Percentiles rank a stretch among this genome's conserved stretches.
phyloP scores from a whole-genome alignment of 2,888 invertebrate genomes.

The Papilio protenor region DNA sequence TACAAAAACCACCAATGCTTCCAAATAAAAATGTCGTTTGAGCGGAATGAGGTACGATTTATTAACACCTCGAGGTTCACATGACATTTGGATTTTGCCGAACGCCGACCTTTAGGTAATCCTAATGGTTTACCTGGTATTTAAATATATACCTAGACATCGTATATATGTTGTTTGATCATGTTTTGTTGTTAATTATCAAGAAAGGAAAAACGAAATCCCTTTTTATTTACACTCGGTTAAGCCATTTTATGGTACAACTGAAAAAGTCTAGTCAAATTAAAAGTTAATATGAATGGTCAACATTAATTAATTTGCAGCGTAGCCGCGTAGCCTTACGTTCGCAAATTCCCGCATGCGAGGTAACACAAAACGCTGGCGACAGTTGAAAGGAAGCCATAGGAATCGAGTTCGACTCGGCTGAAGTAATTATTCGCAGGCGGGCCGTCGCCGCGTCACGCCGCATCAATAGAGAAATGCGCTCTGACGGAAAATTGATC shows the following conservation, averaged over 20 bases:
- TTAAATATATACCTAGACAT: constrained; percentile 17
- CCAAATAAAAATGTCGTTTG: constrained; percentile 30
- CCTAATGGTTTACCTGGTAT: constrained; percentile 31
- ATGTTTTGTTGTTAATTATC: no score
- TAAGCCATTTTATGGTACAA: no score
- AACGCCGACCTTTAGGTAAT: constrained; percentile 26
- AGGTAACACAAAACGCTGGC: constrained; percentile 70
- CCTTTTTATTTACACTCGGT: no score
- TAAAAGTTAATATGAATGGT: no score
- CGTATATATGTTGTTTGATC: no score
- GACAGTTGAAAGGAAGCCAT: constrained; percentile 75
- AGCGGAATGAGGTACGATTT: constrained; percentile 29
- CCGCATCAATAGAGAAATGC: constrained; percentile 72
- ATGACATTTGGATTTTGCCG: constrained; percentile 35
- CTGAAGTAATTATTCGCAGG: constrained; percentile 78
- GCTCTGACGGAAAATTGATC: constrained; percentile 77
- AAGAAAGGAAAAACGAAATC: no score
- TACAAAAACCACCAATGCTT: neutral
- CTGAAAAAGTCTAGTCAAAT: no score
- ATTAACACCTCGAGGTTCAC: constrained; percentile 23
- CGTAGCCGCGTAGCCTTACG: constrained; percentile 36
- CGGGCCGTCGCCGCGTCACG: constrained; percentile 75
- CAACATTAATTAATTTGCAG: constrained; percentile 37
- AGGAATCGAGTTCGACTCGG: constrained; percentile 64
- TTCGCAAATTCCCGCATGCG: constrained; percentile 53